phyloP scores from a whole-genome alignment of 2,113 vertebrate species.

The Percina caprodes region DNA sequence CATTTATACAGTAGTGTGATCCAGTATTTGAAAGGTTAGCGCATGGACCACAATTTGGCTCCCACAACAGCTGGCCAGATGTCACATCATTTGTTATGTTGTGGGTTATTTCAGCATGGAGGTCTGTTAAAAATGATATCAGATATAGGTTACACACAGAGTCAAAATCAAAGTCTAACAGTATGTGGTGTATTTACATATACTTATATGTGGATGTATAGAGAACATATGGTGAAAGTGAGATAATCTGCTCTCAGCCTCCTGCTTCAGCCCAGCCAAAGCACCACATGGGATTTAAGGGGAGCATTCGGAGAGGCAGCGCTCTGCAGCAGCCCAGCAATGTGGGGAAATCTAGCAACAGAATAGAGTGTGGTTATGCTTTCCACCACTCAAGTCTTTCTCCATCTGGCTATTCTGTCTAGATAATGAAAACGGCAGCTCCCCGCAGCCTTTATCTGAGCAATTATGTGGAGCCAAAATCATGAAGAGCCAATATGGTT shows the following conservation, averaged over 20 bases:
- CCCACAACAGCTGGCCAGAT: constrained; percentile 47
- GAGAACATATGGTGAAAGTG: constrained; percentile 45
- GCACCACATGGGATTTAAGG: constrained; percentile 60
- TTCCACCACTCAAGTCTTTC: constrained; percentile 38
- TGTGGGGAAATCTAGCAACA: constrained; percentile 53
- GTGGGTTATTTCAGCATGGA: constrained; percentile 28
- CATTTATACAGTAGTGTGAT: constrained; percentile 12
- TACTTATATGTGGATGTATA: constrained; percentile 11
- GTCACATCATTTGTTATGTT: constrained; percentile 26
- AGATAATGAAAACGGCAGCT: constrained; percentile 57
- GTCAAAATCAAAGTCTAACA: neutral
- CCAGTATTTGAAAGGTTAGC: constrained; percentile 12
- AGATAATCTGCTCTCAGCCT: constrained; percentile 57
- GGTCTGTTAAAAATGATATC: constrained; percentile 18
- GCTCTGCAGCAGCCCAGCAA: constrained; percentile 49
- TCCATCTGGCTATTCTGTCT: constrained; percentile 47
- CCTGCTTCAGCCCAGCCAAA: constrained; percentile 32
- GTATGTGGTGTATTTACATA: constrained; percentile 2
- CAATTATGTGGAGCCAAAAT: constrained; percentile 36
- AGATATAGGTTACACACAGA: constrained; percentile 22
- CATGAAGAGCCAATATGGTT: constrained; percentile 18
- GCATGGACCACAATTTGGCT: constrained; percentile 10
- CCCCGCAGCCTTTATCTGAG: constrained; percentile 36
- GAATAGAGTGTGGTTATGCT: constrained; percentile 44
- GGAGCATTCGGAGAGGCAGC: constrained; percentile 39